Evolutionary conservation across 2,797 vertebrate genomes (phyloP), one percentile per base, ranked within the genome.

Genomic region (Sebastiscus albofasciatus): DNA sequence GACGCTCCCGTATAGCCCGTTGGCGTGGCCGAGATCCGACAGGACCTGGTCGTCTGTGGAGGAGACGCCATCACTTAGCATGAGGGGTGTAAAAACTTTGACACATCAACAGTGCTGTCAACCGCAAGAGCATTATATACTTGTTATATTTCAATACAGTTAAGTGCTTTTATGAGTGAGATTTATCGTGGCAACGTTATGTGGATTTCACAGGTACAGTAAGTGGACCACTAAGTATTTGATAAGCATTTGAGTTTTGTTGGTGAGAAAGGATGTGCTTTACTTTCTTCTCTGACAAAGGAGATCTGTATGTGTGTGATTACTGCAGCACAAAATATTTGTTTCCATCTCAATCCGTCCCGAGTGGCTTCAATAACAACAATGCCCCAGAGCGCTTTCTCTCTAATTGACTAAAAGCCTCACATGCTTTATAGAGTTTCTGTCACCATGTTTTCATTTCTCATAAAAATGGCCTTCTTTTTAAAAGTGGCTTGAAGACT

Each of bases 41-140:
- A 99, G 96, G 90, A 99, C 98, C 92, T 99, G 98, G 69, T 99
- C 98, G 46, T 99, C 98, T 99, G 96, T 81, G 34, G 59, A 71
- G 31, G 73, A 89, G 72, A 89, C 16, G 77, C 8, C 54, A 46
- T 67, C 77, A 82, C 76, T 89, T 72, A 90, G 80, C 65, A 71
- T 24, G 42, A 84, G 61, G 34, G n/a, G 39, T 39, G 76, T 80
- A 67, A 88, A 84, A 68, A 83, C 56, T 79, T 31, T 62, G 72
- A 84, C 80, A 80, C 82, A 67, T 73, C 76, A 72, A 67, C 77
- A 56, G 64, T 34, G 22, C 68, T 58, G 67, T 83, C 81, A 80
- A 64, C 69, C 68, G 67, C 1, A 4, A 67, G 26, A 77, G 79
- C 82, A 83, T 90, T 84, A 82, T 68, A 75, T 72, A 74, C 75